Percentiles rank a stretch among this genome's conserved stretches.
These are phyloP conservation scores for Plusia festucae DNA, from an alignment of 2,888 invertebrate species.

Conservation along the genomic window DNA sequence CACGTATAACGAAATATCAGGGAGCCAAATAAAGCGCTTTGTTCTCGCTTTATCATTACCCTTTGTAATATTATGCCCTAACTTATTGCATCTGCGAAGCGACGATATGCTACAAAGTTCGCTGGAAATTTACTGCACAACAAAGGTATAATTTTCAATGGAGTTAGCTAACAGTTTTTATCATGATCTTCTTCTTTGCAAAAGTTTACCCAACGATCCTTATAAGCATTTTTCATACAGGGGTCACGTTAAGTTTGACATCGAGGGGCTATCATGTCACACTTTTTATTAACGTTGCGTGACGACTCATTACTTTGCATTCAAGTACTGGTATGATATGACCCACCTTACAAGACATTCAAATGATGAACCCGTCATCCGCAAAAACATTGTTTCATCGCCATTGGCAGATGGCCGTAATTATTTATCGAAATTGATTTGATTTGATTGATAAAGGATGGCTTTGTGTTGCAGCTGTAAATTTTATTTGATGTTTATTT, in stretches of 20 bases:
- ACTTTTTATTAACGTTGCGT: background rate
- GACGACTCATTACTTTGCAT: background rate
- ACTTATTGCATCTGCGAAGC: background rate
- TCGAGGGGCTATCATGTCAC: background rate
- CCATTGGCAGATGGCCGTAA: no score
- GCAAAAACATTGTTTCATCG: background rate
- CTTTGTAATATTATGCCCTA: constrained; percentile 8
- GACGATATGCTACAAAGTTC: background rate
- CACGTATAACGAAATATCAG: background rate
- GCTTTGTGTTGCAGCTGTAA: no score
- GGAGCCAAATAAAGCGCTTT: constrained; percentile 4
- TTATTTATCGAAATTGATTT: no score
- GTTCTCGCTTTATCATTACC: background rate
- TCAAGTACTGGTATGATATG: background rate
- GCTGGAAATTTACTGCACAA: background rate
- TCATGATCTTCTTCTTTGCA: background rate
- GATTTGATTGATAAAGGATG: no score
- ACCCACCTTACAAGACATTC: background rate
- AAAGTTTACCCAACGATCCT: background rate
- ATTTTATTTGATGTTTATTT: no score
- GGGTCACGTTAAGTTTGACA: no score
- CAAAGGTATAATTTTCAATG: background rate
- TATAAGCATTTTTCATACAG: no score
- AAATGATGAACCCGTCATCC: background rate
- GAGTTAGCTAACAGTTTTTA: background rate